These are phyloP conservation scores for Diogma glabrata DNA, from an alignment of 2,888 invertebrate species.

Conservation along the genomic window DNA sequence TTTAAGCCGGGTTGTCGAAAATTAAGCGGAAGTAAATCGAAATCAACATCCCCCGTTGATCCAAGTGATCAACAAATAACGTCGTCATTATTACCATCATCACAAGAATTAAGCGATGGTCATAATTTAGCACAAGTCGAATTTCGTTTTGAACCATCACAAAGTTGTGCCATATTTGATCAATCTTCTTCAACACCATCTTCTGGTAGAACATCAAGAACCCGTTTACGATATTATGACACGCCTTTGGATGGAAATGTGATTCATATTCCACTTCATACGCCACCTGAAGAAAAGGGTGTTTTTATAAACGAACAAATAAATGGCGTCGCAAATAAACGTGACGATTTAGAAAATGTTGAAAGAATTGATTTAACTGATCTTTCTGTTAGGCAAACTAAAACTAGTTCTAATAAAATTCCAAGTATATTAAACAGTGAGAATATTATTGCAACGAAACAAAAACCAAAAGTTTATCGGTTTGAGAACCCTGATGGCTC, in stretches of 20 bases:
- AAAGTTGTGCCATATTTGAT: conserved; percentile 7
- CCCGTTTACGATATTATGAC: conserved; percentile 46
- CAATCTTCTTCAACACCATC: conserved; percentile 28
- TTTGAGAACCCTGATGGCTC: conserved; percentile 43
- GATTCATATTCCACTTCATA: conserved; percentile 61
- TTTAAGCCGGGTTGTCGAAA: conserved; percentile 43
- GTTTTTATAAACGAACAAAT: conserved; percentile 5
- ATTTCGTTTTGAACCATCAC: conserved; percentile 28
- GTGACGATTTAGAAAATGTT: too few species aligned
- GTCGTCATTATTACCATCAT: background rate
- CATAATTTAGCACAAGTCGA: conserved; percentile 40
- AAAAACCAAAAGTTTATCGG: conserved; percentile 22
- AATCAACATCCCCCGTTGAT: conserved; percentile 35
- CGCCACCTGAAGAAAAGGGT: conserved; percentile 56
- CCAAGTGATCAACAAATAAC: conserved; percentile 23
- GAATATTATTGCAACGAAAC: background rate
- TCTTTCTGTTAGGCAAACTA: background rate
- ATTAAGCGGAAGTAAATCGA: conserved; percentile 37
- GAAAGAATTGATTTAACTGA: background rate
- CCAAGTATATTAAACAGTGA: background rate
- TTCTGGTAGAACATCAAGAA: conserved; percentile 27
- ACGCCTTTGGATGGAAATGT: conserved; percentile 48
- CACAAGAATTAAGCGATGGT: conserved; percentile 18
- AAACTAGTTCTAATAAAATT: background rate
- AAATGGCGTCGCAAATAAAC: background rate